Evolutionary conservation across 2,113 vertebrate species (phyloP).

Genomic region (Alligator mississippiensis): DNA sequence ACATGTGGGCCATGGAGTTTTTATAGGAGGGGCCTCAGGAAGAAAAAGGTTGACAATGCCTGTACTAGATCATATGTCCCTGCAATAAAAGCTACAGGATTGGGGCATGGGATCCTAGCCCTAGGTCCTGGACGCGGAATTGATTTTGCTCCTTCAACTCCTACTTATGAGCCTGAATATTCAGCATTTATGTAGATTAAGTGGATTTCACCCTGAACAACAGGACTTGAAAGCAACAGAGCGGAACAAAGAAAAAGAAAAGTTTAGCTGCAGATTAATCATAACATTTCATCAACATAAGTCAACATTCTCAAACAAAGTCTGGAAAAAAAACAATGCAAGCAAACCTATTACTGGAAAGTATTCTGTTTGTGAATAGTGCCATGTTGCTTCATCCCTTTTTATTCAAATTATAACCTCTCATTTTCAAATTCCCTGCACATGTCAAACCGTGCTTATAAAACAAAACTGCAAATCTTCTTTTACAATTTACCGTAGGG

Average conservation of each 20-base stretch:
- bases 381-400: background rate
- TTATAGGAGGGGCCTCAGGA: too few relatives aligned
- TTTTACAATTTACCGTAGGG: conserved; percentile 21
- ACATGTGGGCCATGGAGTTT: too few relatives aligned
- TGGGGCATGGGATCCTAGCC: background rate
- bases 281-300: background rate
- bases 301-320: background rate
- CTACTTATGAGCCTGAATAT: background rate
- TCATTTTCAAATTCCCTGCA: background rate
- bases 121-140: background rate
- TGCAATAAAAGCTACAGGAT: background rate
- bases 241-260: background rate
- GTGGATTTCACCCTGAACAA: background rate
- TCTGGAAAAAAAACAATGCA: background rate
- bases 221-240: background rate
- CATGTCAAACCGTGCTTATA: background rate
- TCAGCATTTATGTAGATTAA: background rate
- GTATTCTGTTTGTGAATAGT: background rate
- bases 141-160: background rate
- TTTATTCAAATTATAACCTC: conserved; percentile 3
- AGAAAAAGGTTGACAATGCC: too few relatives aligned
- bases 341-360: background rate
- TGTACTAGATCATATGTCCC: too few relatives aligned
- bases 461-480: background rate
- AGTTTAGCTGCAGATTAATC: background rate